Percentiles rank a stretch among this genome's conserved stretches.
phyloP scores from a whole-genome alignment of 2,113 vertebrate species.

The Pluvialis apricaria region DNA sequence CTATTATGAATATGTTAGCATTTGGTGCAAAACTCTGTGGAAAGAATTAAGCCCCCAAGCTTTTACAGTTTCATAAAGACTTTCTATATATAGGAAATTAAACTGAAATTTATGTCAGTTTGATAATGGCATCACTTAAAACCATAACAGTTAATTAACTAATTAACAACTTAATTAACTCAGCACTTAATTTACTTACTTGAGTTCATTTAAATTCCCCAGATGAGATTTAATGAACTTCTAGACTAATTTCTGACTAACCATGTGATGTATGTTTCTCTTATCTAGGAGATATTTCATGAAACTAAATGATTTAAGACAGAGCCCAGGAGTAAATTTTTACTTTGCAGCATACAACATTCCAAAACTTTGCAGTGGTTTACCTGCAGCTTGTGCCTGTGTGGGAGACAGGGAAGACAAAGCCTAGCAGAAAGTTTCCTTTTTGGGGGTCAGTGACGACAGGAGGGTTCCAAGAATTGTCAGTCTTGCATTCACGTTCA shows the following conservation, averaged over 20 bases:
- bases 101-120: constrained; percentile 80
- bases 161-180: constrained; percentile 87
- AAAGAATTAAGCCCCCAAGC: constrained; percentile 73
- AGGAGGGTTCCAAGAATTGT: no score
- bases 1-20: constrained; percentile 51
- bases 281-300: constrained; percentile 61
- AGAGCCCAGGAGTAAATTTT: constrained; percentile 11
- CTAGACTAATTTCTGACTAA: constrained; percentile 76
- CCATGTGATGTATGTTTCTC: constrained; percentile 62
- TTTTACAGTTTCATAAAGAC: constrained; percentile 73
- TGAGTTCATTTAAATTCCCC: constrained; percentile 79
- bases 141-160: constrained; percentile 83
- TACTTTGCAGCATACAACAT: background rate
- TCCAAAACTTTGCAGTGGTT: background rate
- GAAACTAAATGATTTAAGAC: constrained; percentile 67
- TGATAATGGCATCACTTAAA: constrained; percentile 80
- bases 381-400: background rate
- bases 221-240: constrained; percentile 79
- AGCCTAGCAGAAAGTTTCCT: background rate
- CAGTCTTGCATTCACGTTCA: background rate
- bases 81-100: constrained; percentile 70
- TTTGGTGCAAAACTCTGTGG: constrained; percentile 64
- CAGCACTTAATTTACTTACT: constrained; percentile 82
- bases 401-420: fast-evolving
- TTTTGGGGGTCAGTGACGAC: background rate